Evolutionary conservation across 2,797 vertebrate genomes (phyloP), one percentile per base, ranked within the genome.

Genomic region (Acanthurus leucopareius): DNA sequence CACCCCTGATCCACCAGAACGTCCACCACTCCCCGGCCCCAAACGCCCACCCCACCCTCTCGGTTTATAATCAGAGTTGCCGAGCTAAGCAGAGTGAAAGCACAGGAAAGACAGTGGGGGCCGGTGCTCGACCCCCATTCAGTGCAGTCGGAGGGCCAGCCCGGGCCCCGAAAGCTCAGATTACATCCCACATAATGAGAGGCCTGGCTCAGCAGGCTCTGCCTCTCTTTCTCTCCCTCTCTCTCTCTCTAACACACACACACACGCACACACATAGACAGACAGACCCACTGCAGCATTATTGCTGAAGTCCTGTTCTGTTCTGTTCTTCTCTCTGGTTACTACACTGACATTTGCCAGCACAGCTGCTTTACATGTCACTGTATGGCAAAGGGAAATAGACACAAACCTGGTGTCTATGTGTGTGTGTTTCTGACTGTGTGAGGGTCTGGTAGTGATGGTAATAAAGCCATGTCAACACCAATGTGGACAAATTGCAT

Each of bases 151-250:
- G 85, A 91, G 93, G 92, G 88, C 90, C 79, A 25, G 75, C 73
- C 87, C 64, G 60, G 85, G 89, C 88, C 93, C 93, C 90, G 88
- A 96, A 95, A 95, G 95, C 95, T 96, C 94, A 95, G 94, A 96
- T 96, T 96, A 96, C 95, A 94, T 83, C 54, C 73, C 88, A 95
- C 95, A 96, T 96, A 96, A 96, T 94, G 94, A 93, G 94, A 95
- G 92, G 90, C 93, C 95, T 96, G 94, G 94, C 94, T 96, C 95
- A 96, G 95, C 95, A 95, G 86, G 91, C 93, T 92, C 79, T 83
- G 79, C 81, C 86, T 83, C 86, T 82, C 75, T 89, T 25, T 77
- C 80, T 76, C 80, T 79, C 76, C 57, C 74, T 49, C 80, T 59
- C 73, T 49, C 72, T 19, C 69, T 20, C 66, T 69, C 35, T 65